Percentiles rank a stretch among this genome's conserved stretches.
These are phyloP conservation scores for Endomychus coccineus DNA, from an alignment of 2,888 invertebrate species.

Conservation along the genomic window DNA sequence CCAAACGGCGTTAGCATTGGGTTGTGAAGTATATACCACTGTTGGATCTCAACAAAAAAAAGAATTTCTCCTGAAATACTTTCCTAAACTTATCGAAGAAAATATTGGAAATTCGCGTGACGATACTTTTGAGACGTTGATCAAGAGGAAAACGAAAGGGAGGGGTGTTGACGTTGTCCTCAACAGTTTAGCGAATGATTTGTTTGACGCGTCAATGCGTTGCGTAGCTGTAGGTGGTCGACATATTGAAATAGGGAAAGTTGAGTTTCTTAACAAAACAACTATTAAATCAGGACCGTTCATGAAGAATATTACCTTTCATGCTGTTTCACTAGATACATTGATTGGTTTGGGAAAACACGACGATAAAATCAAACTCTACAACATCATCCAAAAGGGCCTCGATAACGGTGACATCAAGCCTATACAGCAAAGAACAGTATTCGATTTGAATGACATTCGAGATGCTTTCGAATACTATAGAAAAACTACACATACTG, in stretches of 20 bases:
- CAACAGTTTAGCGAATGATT: slow-evolving; percentile 56
- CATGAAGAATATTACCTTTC: slow-evolving; percentile 10
- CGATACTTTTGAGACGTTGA: slow-evolving; percentile 35
- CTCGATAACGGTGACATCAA: slow-evolving; percentile 48
- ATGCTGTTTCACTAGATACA: slow-evolving; percentile 32
- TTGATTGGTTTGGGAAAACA: no score
- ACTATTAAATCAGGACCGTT: slow-evolving; percentile 8
- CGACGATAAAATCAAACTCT: no score
- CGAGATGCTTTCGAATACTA: slow-evolving; percentile 49
- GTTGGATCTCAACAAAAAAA: slow-evolving; percentile 79
- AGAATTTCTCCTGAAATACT: slow-evolving; percentile 71
- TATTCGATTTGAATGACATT: slow-evolving; percentile 47
- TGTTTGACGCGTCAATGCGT: slow-evolving; percentile 43
- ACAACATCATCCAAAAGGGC: slow-evolving; percentile 46
- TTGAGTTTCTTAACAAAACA: slow-evolving; percentile 53
- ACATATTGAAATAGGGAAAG: slow-evolving; percentile 60
- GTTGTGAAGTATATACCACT: slow-evolving; percentile 80
- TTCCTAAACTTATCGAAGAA: slow-evolving; percentile 67
- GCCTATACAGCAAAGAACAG: slow-evolving; percentile 47
- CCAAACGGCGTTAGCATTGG: slow-evolving; percentile 75
- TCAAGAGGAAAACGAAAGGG: slow-evolving; percentile 49
- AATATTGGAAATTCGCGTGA: slow-evolving; percentile 68
- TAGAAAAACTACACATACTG: slow-evolving; percentile 49
- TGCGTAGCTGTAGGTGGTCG: slow-evolving; percentile 41
- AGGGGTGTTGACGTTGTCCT: slow-evolving; percentile 54